These are phyloP conservation scores for Nomada lathburiana DNA, from an alignment of 2,888 invertebrate genomes.

Conservation along the genomic window DNA sequence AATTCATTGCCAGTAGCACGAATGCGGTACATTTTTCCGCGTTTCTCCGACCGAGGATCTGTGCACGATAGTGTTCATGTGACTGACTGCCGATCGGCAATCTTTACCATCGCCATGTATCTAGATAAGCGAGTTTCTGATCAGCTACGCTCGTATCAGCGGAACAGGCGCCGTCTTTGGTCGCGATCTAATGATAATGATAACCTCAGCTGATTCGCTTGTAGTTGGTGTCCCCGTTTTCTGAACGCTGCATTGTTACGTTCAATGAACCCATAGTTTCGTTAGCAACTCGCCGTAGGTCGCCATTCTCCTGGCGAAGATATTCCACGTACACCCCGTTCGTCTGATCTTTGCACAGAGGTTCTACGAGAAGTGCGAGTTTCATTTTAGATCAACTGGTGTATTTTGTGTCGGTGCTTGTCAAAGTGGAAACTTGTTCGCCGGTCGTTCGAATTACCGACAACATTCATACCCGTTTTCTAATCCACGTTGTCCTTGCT, in stretches of 20 bases:
- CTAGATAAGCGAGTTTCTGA: slow-evolving; percentile 28
- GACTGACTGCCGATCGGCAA: slow-evolving; percentile 21
- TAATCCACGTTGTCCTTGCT: not conserved
- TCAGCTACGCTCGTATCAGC: slow-evolving; percentile 4
- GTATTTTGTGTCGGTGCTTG: not conserved
- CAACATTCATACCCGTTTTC: not conserved
- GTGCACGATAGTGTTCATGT: not conserved
- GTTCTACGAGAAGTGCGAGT: not conserved
- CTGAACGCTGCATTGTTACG: not conserved
- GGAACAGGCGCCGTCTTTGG: not conserved
- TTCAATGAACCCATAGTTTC: not conserved
- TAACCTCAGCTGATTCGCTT: not conserved
- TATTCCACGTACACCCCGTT: not conserved
- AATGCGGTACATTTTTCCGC: not conserved
- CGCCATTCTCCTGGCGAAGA: not conserved
- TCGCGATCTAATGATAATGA: slow-evolving; percentile 8
- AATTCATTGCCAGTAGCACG: not conserved
- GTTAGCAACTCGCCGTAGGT: too few species aligned
- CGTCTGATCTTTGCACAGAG: not conserved
- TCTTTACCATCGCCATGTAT: slow-evolving; percentile 9
- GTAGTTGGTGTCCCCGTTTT: not conserved
- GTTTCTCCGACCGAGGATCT: not conserved
- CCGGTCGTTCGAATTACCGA: not conserved
- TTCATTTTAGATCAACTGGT: not conserved
- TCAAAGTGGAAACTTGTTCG: not conserved